These are phyloP conservation scores for Accipiter virgatus DNA, from an alignment of 2,113 vertebrate genomes.

Conservation along the genomic window DNA sequence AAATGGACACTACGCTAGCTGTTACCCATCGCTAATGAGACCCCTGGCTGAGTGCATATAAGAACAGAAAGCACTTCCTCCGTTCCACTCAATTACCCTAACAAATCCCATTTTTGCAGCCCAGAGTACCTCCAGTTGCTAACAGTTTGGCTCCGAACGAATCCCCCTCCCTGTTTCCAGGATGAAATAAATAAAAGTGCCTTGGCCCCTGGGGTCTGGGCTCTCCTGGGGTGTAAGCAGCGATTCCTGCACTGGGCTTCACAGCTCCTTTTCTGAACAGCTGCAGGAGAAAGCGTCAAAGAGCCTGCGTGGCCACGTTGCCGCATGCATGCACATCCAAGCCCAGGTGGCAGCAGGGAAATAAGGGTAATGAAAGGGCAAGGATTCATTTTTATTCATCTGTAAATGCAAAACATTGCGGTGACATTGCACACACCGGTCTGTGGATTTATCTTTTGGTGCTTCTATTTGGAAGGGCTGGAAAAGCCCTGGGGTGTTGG, in stretches of 20 bases:
- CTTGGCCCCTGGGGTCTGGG: rapidly evolving
- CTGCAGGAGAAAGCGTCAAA: background rate
- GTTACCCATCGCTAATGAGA: conserved; percentile 35
- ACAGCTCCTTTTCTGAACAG: background rate
- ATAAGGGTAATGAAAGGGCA: background rate
- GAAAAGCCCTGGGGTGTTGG: background rate
- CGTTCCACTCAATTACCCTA: conserved; percentile 20
- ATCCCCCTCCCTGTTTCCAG: background rate
- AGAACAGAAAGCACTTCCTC: background rate
- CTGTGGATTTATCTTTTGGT: background rate
- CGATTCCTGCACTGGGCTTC: background rate
- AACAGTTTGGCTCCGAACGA: background rate
- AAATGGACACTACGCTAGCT: background rate
- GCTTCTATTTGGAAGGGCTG: background rate
- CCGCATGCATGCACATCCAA: background rate
- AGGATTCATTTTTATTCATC: background rate
- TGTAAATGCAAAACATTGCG: background rate
- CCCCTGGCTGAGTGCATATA: background rate
- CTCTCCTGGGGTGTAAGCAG: rapidly evolving
- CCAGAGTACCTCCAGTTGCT: background rate
- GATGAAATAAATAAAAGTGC: background rate
- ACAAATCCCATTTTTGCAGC: conserved; percentile 36
- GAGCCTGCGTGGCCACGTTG: rapidly evolving
- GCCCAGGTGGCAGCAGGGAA: background rate
- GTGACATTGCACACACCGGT: rapidly evolving